Base-by-base conservation (phyloP, 2,888 invertebrate species). In the Tetramorium bicarinatum region DNA sequence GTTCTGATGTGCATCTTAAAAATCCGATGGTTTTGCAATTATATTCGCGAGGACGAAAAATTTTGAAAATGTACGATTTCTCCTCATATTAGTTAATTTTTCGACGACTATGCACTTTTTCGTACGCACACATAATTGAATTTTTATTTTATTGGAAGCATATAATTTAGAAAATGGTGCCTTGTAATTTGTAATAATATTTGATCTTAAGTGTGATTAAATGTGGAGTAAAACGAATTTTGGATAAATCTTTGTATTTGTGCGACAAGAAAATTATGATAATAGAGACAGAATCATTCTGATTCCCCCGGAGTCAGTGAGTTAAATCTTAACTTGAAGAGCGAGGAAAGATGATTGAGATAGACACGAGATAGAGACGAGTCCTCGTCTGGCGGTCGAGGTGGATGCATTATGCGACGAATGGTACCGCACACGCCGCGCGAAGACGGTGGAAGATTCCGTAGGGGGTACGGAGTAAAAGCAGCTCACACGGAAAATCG, bases 401-500 rank as follows among this genome's bases (percentile, higher is more conserved):
- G 41, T 69, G 41, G 69, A 21, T 44, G 29, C 41, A 77, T 77
- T 69, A 49, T 76, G 29, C 52, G 38, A 52, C 29, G 71, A 71
- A 41, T 41, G 52, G 54, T 56, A 47, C 21, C 34, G 56, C 59
- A 7, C 44, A 25, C 34, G 59, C 56, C 15, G 15, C 62, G 25
- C 52, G 11, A 79, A 79, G 72, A 21, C 59, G 47, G 47, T 34
- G 13, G 13, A 54, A 34, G 72, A 56, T 72, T 72, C 47, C 11
- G 34, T 15, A 41, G 6, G 9, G 41, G 38, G 18, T 38, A 54
- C 41, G 41, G 47, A n/a, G 38, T 41, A 75, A 59, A 41, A 72
- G 54, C 67, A 74, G 72, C 72, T 85, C 85, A 69, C 61, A 62
- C 67, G 85, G 87, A 88, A 88, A 88, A 88, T 87, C 74, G 77